Percentiles rank a stretch among this genome's conserved stretches.
phyloP scores from a whole-genome alignment of 2,113 vertebrate genomes.

The human region DNA sequence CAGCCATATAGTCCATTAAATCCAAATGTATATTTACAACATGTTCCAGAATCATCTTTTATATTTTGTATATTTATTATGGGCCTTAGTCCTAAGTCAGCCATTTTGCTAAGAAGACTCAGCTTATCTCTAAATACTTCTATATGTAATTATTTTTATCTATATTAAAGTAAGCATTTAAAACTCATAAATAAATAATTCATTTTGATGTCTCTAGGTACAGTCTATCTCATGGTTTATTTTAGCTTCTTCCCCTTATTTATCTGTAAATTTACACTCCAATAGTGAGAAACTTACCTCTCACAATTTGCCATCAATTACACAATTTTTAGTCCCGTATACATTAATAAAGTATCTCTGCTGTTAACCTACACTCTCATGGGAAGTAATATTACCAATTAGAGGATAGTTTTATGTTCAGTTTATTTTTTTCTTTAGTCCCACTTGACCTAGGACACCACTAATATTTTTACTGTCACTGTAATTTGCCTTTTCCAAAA shows the following conservation, averaged over 20 bases:
- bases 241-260: background rate
- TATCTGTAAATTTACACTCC: background rate
- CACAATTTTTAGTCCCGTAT: background rate
- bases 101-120: background rate
- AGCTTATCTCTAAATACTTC: background rate
- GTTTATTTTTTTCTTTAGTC: background rate
- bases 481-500: background rate
- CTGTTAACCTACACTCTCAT: background rate
- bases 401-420: background rate
- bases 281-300: background rate
- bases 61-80: background rate
- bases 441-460: background rate
- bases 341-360: background rate
- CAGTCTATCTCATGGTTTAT: background rate
- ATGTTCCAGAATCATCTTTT: no score
- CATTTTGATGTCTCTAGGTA: background rate
- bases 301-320: background rate
- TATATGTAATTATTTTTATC: background rate
- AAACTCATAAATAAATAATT: background rate
- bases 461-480: background rate
- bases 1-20: no score
- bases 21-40: background rate
- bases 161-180: background rate
- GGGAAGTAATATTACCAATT: background rate
- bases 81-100: background rate